Percentiles rank a stretch among this genome's conserved stretches.
Conservation (phyloP, 2,113 vertebrate genomes). For the Stegastes partitus region DNA sequence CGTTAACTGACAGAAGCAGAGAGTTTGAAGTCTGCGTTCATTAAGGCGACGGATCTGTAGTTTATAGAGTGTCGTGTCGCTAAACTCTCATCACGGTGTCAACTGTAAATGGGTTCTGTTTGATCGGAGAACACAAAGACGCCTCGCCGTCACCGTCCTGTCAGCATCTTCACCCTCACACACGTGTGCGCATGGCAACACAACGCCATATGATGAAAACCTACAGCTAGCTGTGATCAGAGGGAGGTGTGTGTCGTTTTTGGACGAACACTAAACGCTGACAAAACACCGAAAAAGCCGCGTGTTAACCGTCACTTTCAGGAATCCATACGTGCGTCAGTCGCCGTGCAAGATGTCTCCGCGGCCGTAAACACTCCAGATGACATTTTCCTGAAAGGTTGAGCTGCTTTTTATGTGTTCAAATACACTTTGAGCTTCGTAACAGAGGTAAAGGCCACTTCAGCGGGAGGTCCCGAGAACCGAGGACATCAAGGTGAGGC, state of each 20-base stretch:
- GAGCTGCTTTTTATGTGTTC: slow-evolving; percentile 72
- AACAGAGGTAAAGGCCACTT: slow-evolving; percentile 53
- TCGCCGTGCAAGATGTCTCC: slow-evolving; percentile 10
- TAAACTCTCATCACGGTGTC: slow-evolving; percentile 36
- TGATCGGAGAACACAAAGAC: slow-evolving; percentile 43
- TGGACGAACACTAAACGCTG: not conserved
- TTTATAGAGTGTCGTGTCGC: slow-evolving; percentile 5
- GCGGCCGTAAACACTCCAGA: not conserved
- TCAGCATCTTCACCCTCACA: slow-evolving; percentile 8
- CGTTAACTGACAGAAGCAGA: slow-evolving; percentile 28
- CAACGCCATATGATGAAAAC: too few relatives aligned
- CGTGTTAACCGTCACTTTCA: slow-evolving; percentile 1
- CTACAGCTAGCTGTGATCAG: not conserved
- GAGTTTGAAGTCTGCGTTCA: slow-evolving; percentile 47
- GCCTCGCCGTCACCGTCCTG: slow-evolving; percentile 36
- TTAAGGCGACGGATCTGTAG: slow-evolving; percentile 48
- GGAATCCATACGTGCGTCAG: not conserved
- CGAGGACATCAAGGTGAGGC: slow-evolving; percentile 59
- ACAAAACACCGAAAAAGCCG: not conserved
- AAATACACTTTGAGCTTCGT: slow-evolving; percentile 66
- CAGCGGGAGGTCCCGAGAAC: slow-evolving; percentile 58
- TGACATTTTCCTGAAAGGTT: slow-evolving; percentile 76
- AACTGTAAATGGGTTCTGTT: slow-evolving; percentile 35
- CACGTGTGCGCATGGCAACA: not conserved
- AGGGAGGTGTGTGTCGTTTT: not conserved